phyloP scores from a whole-genome alignment of 92 coral and sea anemone species.

The Bergia sp. region DNA sequence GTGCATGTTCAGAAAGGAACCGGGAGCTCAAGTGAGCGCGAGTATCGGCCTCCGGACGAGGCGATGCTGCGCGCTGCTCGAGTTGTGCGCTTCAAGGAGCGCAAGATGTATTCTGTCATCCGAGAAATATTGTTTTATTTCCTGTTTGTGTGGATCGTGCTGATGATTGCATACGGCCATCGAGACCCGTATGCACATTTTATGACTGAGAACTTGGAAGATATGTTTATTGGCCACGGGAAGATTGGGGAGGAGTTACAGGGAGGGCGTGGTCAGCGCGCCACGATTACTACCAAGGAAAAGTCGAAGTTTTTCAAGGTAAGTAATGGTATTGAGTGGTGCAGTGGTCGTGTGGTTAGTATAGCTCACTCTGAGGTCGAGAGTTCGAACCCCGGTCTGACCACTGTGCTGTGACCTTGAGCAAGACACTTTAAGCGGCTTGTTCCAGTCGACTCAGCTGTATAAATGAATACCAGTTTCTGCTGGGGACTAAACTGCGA shows the following conservation, averaged over 20 bases:
- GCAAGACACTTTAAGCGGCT: no score
- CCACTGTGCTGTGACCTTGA: no score
- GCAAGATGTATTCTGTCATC: slow-evolving; percentile 88
- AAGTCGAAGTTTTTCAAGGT: slow-evolving; percentile 64
- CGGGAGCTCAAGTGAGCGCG: slow-evolving; percentile 42
- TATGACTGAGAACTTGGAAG: slow-evolving; percentile 79
- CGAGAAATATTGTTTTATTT: slow-evolving; percentile 84
- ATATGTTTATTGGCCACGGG: slow-evolving; percentile 71
- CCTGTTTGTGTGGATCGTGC: slow-evolving; percentile 92
- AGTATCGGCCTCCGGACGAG: slow-evolving; percentile 77
- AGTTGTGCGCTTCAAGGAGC: slow-evolving; percentile 82
- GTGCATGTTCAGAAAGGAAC: slow-evolving; percentile 56
- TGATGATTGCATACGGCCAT: slow-evolving; percentile 91
- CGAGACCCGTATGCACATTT: slow-evolving; percentile 93
- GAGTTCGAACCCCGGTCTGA: no score
- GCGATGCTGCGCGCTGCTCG: slow-evolving; percentile 77
- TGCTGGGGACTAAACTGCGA: no score
- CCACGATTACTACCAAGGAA: slow-evolving; percentile 31
- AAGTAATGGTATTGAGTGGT: background rate
- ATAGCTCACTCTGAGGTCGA: no score
- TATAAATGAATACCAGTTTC: no score
- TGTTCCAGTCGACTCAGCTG: no score
- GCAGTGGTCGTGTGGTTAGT: background rate
- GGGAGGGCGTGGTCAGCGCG: slow-evolving; percentile 57
- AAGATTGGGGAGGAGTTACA: slow-evolving; percentile 54